A percentile compares a stretch with the other conserved stretches of the same genome.
Conservation (phyloP, 1,140 invertebrate genomes). For the Drosophila sechellia region DNA sequence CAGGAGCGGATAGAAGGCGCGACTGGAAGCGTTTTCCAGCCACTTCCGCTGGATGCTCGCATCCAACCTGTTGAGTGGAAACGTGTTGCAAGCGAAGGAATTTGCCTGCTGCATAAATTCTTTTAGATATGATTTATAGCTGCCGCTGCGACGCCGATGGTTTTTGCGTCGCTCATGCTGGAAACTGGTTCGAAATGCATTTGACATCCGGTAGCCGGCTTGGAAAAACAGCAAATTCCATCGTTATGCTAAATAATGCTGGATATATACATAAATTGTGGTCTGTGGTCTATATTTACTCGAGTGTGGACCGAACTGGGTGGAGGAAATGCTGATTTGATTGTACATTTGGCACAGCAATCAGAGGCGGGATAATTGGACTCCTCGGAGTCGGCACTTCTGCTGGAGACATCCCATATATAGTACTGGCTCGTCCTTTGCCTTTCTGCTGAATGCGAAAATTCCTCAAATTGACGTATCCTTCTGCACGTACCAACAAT, state of each 20-base stretch:
- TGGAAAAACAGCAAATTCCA: constrained; percentile 32
- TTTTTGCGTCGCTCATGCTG: constrained; percentile 19
- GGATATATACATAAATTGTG: constrained; percentile 31
- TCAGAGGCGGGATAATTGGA: constrained; percentile 32
- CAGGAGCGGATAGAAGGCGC: constrained; percentile 2
- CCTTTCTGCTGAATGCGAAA: constrained; percentile 12
- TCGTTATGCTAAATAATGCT: constrained; percentile 41
- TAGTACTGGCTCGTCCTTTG: not conserved
- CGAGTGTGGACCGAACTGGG: not conserved
- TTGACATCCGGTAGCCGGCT: constrained; percentile 56
- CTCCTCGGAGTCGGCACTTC: constrained; percentile 6
- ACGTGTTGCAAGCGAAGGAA: constrained; percentile 60
- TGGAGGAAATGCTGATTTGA: constrained; percentile 1
- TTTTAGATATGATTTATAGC: constrained; percentile 67
- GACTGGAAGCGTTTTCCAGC: constrained; percentile 42
- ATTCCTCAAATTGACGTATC: constrained; percentile 31
- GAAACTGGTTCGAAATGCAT: constrained; percentile 69
- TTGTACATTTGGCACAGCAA: constrained; percentile 44
- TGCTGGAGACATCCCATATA: constrained; percentile 6
- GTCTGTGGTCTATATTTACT: constrained; percentile 32
- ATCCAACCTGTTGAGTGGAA: constrained; percentile 62
- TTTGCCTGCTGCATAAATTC: constrained; percentile 74
- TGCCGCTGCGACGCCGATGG: constrained; percentile 1
- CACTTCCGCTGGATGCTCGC: constrained; percentile 57
- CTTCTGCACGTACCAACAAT: constrained; percentile 31